Evolutionary conservation across 2,113 vertebrate genomes (phyloP), one percentile per base, ranked within the genome.

Genomic region (Erythrocercus mccallii): DNA sequence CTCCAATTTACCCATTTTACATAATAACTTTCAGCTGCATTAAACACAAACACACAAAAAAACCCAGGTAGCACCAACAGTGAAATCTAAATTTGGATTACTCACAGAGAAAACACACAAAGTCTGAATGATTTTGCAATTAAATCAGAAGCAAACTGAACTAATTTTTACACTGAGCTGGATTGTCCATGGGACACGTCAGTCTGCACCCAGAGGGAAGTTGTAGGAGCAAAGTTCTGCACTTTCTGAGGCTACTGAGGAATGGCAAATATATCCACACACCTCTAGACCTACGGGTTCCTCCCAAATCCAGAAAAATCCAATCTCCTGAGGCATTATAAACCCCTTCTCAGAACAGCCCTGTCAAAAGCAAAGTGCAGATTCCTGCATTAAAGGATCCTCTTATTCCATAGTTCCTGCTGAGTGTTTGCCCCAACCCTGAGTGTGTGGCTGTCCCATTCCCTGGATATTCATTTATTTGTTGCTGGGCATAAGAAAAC

Each of bases 1-100:
- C n/a, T 85, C 93, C 90, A 64, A 81, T 90, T 37, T 94, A 92
- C 12, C 84, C 84, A 76, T 95, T 95, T 90, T 88, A 92, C 44
- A 66, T 94, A 96, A 71, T 79, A 82, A 47, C 85, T 91, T 91
- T 94, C 70, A 94, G 71, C 90, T 94, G 72, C 37, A 82, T 91
- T 70, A 81, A 85, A 81, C 40, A 60, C 45, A 77, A 87, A 68
- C 48, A 64, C 79, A 42, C 11, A 79, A 91, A 77, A 66, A 42
- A 47, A 10, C 0, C 3, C 69, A 70, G 76, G 57, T 24, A 93
- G 35, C 56, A 94, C 45, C 87, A 88, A 65, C 22, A 94, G 21
- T 68, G 14, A 69, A 68, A 68, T 37, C 76, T 85, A 80, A 78
- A 76, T 64, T 50, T 86, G 87, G 82, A 51, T 79, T 48, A 56